Percentiles rank a stretch among this genome's conserved stretches.
phyloP scores from a whole-genome alignment of 2,113 vertebrate genomes.

The Lamprotornis superbus region DNA sequence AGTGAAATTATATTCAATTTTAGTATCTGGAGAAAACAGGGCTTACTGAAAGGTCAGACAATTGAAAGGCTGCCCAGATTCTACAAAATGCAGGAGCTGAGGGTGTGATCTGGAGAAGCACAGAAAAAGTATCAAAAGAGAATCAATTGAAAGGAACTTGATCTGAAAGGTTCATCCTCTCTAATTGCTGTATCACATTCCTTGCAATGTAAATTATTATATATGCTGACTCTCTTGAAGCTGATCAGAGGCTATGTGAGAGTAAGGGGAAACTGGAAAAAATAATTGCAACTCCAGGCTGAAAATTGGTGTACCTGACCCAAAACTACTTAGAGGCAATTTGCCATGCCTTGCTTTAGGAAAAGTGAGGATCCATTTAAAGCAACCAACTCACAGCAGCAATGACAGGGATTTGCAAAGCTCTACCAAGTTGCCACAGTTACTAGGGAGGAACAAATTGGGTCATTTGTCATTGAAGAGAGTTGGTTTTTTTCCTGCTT shows the following conservation, averaged over 20 bases:
- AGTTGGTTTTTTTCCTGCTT: background rate
- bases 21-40: constrained; percentile 52
- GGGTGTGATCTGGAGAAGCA: background rate
- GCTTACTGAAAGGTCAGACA: constrained; percentile 56
- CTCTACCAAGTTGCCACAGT: background rate
- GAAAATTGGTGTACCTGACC: constrained; percentile 13
- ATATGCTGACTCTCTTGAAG: background rate
- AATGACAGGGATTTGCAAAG: background rate
- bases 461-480: background rate
- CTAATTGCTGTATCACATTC: background rate
- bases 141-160: background rate
- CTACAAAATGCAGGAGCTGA: constrained; percentile 1
- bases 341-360: background rate
- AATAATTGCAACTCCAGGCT: constrained; percentile 27
- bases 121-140: background rate
- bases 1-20: constrained; percentile 64
- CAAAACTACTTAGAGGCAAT: constrained; percentile 25
- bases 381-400: background rate
- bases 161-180: background rate
- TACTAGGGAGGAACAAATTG: constrained; percentile 26
- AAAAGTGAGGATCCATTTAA: constrained; percentile 15
- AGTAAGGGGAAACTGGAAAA: background rate
- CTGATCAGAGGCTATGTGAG: background rate
- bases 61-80: constrained; percentile 29
- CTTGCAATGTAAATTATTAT: constrained; percentile 29